Base-by-base conservation (phyloP, 2,888 invertebrate genomes). In the Thalpophila matura region DNA sequence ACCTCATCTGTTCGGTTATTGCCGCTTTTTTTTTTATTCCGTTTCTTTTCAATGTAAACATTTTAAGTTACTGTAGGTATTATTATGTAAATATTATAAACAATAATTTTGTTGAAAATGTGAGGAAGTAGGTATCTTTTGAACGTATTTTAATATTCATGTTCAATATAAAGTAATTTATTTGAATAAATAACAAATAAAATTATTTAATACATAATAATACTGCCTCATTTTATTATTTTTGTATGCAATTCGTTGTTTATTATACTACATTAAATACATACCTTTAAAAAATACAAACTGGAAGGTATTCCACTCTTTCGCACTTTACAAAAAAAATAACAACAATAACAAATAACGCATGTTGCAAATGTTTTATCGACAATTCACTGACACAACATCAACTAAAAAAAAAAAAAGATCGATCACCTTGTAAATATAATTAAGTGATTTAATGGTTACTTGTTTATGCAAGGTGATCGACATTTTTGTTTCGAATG, bases 71-170 rank as follows among this genome's bases (percentile, higher is more conserved):
- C 54, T 61, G 33, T n/a, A n/a, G n/a, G n/a, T 33, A 45, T 50
- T 14, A 50, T 45, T 61, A 45, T 51, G 50, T 69, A 46, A 49
- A 69, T 65, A 50, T 9, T n/a, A 29, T 16, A 24, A 60, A 37
- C n/a, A 27, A 42, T 22, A 29, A 27, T 45, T 63, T 46, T 16
- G 45, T 42, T 37, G 10, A 12, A 22, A 27, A 38, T 22, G 16
- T 46, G n/a, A 49, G 37, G 35, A 42, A 35, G 14, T 26, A 4
- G 10, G 14, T 7, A 20, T 27, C 9, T 9, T 24, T 4, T 16
- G 3, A 26, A 14, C n/a, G 45, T 4, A 29, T 37, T 46, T 61
- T 7, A n/a, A 31, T n/a, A n/a, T 33, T 16, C 26, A 18, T 38
- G 4, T 37, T 31, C 1, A 43, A 31, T 45, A 43, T 12, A 9